Evolutionary conservation across 37 sponge, comb jelly and placozoan genomes (phyloP), one percentile per base, ranked within the genome.

Genomic region (Chondrilla cf. caribensis): DNA sequence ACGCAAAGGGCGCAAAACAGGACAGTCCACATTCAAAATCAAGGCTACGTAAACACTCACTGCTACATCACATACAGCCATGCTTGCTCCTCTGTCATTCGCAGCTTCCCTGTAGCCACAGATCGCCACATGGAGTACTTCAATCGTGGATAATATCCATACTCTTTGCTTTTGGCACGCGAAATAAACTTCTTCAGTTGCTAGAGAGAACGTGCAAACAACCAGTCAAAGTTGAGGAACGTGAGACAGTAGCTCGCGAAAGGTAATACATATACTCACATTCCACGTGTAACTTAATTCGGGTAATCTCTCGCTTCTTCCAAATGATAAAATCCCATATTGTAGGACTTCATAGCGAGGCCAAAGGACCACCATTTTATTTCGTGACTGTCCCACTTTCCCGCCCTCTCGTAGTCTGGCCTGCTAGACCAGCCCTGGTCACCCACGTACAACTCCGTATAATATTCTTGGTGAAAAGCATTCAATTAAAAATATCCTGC

Each of bases 41-140:
- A n/a, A n/a, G n/a, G n/a, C n/a, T n/a, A n/a, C n/a, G 51, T 47
- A 11, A 6, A 47, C 11, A 47, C 11, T 47, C 11, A 14, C 51
- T 14, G 51, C 51, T 19, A 54, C 9, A 58, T 2, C 0, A 88
- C 92, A 82, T 43, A 88, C 89, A 88, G 64, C 88, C 88, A 88
- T 21, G 92, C 79, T 1, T 81, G 73, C 17, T 92, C 89, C 7
- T 92, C 92, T 19, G 86, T 22, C 31, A 92, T 26, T 25, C 54
- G 60, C 9, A 88, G 42, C 75, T 85, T 91, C 77, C 31, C 84
- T 54, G 24, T 82, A 21, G 83, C 92, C 42, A 91, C 78, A 40
- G 62, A 77, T 4, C 29, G 64, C 92, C 92, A 91, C 37, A 42
- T 41, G 22, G 83, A 78, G 42, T 84, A 91, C 84, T 86, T 85